Evolutionary conservation across 2,888 invertebrate genomes (phyloP).

Genomic region (Coleophora deauratella): DNA sequence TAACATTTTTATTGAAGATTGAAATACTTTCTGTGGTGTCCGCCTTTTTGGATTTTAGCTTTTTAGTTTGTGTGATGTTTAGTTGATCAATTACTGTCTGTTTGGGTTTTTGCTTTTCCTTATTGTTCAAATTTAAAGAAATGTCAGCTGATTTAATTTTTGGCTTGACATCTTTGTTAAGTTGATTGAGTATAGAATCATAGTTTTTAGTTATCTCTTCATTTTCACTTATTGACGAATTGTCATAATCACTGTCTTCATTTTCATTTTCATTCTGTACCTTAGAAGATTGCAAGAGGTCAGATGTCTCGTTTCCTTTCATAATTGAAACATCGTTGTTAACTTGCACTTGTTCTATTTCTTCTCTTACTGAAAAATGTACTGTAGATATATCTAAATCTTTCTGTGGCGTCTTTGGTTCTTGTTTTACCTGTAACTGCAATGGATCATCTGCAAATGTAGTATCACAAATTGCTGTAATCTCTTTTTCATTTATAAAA

Average conservation of each 20-base stretch:
- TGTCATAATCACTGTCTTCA: constrained; percentile 5
- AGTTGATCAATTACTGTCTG: constrained; percentile 46
- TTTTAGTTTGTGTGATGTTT: constrained; percentile 47
- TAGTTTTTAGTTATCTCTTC: constrained; percentile 53
- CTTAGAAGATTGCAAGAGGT: constrained; percentile 41
- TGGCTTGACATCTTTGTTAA: constrained; percentile 35
- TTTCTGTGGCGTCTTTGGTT: constrained; percentile 48
- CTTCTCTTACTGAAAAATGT: constrained; percentile 30
- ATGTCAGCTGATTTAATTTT: constrained; percentile 31
- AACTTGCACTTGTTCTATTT: constrained; percentile 39
- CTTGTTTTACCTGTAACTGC: constrained; percentile 35
- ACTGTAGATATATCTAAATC: constrained; percentile 34
- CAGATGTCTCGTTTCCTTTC: constrained; percentile 33
- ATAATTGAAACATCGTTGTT: constrained; percentile 33
- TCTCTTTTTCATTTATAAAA: constrained; percentile 46
- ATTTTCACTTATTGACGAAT: constrained; percentile 44
- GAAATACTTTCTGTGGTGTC: neutral
- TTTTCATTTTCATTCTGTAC: constrained; percentile 21
- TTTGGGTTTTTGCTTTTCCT: constrained; percentile 31
- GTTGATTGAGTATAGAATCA: constrained; percentile 42
- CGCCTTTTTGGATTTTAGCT: constrained; percentile 22
- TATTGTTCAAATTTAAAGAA: constrained; percentile 45
- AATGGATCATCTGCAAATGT: constrained; percentile 40
- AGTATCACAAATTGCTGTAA: constrained; percentile 31
- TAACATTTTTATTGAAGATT: constrained; percentile 10